A percentile compares a stretch with the other conserved stretches of the same genome.
Evolutionary conservation across 2,888 invertebrate species (phyloP).

Genomic region (Cecidostiba fungosa): DNA sequence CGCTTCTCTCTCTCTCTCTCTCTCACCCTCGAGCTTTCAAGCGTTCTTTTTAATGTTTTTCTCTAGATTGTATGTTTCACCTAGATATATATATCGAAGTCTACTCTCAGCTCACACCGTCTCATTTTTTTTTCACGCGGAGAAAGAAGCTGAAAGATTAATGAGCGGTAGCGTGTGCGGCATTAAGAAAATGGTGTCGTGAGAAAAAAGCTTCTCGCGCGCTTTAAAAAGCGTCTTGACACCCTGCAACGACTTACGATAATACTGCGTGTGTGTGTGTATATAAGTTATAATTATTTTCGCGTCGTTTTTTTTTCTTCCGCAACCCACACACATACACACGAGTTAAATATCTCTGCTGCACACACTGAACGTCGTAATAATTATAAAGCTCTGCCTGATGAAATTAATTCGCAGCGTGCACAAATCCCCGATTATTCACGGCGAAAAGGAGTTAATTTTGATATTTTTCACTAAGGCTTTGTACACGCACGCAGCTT

Average conservation of each 20-base stretch:
- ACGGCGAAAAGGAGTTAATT: slow-evolving; percentile 25
- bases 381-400: background rate
- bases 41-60: slow-evolving; percentile 28
- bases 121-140: slow-evolving; percentile 8
- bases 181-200: slow-evolving; percentile 38
- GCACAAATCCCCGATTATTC: slow-evolving; percentile 13
- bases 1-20: background rate
- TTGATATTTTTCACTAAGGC: slow-evolving; percentile 13
- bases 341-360: background rate
- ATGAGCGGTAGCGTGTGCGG: background rate
- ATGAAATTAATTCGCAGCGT: background rate
- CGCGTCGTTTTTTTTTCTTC: background rate
- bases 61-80: slow-evolving; percentile 47
- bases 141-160: background rate
- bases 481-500: background rate
- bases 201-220: background rate
- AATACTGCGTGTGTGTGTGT: background rate
- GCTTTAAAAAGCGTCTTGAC: background rate
- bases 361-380: background rate
- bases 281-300: slow-evolving; percentile 2
- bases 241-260: background rate
- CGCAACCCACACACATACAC: too few relatives aligned
- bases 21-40: background rate
- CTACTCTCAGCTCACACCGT: background rate
- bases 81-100: slow-evolving; percentile 35